These are phyloP conservation scores for Spinibarbus caldwelli DNA, from an alignment of 2,797 vertebrate genomes.

Conservation along the genomic window DNA sequence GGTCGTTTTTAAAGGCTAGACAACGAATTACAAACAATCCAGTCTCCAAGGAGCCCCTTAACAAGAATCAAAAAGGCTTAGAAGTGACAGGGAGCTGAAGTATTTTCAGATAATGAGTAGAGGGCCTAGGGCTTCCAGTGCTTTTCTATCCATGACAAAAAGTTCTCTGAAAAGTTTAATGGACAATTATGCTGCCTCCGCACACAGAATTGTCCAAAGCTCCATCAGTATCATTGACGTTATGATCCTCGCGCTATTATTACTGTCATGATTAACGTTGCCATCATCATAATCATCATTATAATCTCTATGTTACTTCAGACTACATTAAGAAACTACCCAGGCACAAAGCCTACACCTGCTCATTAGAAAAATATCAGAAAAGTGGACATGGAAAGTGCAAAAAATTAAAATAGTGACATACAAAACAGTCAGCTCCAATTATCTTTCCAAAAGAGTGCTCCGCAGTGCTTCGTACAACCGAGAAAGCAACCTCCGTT, in stretches of 20 bases:
- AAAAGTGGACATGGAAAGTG: neutral
- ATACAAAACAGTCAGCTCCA: constrained; percentile 35
- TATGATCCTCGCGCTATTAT: constrained; percentile 24
- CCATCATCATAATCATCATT: neutral
- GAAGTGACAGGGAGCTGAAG: constrained; percentile 26
- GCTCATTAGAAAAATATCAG: constrained; percentile 30
- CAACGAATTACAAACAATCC: constrained; percentile 36
- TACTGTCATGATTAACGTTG: neutral
- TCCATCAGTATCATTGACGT: constrained; percentile 10
- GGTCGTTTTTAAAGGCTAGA: constrained; percentile 41
- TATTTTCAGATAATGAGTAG: constrained; percentile 50
- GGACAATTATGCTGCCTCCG: constrained; percentile 34
- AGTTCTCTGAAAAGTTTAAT: constrained; percentile 29
- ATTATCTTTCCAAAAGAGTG: constrained; percentile 49
- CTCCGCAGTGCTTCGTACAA: neutral
- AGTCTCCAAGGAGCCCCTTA: constrained; percentile 40
- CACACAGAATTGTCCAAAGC: constrained; percentile 6
- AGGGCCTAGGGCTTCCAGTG: neutral
- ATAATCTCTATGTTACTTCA: constrained; percentile 19
- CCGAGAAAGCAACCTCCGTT: constrained; percentile 20
- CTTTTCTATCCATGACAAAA: constrained; percentile 16
- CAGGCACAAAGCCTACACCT: constrained; percentile 9
- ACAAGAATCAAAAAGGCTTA: constrained; percentile 30
- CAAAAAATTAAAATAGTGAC: constrained; percentile 20
- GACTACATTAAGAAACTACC: constrained; percentile 15